Evolutionary conservation across 2,888 invertebrate species (phyloP).

Genomic region (Halictus ligatus): DNA sequence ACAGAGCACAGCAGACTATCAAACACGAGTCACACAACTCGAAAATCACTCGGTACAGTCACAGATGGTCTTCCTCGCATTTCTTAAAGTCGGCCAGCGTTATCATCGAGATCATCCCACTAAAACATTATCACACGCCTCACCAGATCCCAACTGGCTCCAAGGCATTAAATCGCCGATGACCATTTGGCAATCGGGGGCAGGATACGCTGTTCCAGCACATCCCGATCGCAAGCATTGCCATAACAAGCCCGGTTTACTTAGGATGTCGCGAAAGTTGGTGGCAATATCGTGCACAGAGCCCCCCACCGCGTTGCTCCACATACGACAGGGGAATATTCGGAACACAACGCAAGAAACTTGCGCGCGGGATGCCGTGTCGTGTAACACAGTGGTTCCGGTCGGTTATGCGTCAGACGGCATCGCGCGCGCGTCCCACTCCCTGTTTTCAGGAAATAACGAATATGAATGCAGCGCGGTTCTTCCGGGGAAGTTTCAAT

Average conservation of each 20-base stretch:
- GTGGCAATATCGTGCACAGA: conserved; percentile 9
- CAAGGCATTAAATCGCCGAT: neutral
- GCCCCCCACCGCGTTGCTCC: neutral
- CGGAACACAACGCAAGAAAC: conserved; percentile 50
- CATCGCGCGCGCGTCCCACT: conserved; percentile 24
- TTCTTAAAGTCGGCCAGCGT: neutral
- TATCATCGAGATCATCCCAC: neutral
- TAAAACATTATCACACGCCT: neutral
- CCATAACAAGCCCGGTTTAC: neutral
- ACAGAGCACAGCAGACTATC: neutral
- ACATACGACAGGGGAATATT: conserved; percentile 29
- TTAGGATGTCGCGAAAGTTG: conserved; percentile 19
- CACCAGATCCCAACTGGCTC: neutral
- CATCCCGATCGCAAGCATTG: neutral
- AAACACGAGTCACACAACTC: neutral
- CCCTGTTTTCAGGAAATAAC: conserved; percentile 51
- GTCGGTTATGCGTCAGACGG: conserved; percentile 65
- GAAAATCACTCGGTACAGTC: neutral
- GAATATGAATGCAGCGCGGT: conserved; percentile 47
- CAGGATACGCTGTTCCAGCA: neutral
- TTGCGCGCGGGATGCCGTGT: conserved; percentile 43
- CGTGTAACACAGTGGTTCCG: conserved; percentile 63
- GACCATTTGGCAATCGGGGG: neutral
- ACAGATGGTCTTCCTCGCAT: neutral
- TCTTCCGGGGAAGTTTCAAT: conserved; percentile 37